Evolutionary conservation across 2,888 invertebrate species (phyloP).

Genomic region (Sturmia bella): DNA sequence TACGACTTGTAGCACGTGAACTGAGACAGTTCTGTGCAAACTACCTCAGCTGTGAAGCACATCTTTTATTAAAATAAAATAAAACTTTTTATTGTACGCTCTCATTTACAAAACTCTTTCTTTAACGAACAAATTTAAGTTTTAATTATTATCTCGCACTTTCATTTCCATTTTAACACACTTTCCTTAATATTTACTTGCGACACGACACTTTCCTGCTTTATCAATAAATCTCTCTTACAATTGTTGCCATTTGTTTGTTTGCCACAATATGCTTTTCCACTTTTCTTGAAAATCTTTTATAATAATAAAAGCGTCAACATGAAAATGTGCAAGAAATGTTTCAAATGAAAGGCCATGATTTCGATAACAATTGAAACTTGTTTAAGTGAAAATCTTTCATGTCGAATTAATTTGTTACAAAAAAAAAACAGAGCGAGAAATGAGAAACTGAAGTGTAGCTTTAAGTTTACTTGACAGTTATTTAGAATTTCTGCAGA

Average conservation of each 20-base stretch:
- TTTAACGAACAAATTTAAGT: not conserved
- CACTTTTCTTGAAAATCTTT: conserved; percentile 14
- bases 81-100: no score
- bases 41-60: no score
- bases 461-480: conserved; percentile 26
- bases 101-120: no score
- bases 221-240: conserved; percentile 27
- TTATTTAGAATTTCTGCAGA: conserved; percentile 43
- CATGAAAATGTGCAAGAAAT: not conserved
- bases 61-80: no score
- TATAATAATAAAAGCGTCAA: conserved; percentile 23
- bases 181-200: not conserved
- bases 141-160: not conserved
- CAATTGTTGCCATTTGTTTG: conserved; percentile 22
- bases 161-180: not conserved
- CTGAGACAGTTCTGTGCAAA: no score
- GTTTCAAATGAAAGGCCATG: conserved; percentile 15
- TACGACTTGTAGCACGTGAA: no score
- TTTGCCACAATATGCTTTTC: conserved; percentile 9
- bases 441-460: conserved; percentile 14
- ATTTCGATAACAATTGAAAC: conserved; percentile 28
- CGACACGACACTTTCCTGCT: conserved; percentile 16
- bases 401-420: conserved; percentile 7
- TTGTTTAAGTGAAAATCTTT: conserved; percentile 24
- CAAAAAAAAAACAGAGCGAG: not conserved